These are phyloP conservation scores for Engraulis encrasicolus DNA, from an alignment of 2,113 vertebrate species.

Conservation along the genomic window DNA sequence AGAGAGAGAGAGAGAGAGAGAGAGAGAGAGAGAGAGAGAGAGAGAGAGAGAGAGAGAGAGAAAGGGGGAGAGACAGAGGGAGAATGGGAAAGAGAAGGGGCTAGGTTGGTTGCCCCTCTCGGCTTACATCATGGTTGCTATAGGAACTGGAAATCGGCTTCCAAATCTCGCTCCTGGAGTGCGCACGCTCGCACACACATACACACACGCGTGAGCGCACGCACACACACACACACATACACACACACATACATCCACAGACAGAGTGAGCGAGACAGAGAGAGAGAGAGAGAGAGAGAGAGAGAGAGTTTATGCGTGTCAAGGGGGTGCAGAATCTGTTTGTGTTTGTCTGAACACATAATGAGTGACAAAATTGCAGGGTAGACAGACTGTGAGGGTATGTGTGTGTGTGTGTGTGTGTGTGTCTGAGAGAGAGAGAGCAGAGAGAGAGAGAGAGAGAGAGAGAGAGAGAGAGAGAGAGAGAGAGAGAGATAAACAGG, in stretches of 20 bases:
- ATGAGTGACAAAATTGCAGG: no score
- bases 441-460: background rate
- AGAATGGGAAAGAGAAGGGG: slow-evolving; percentile 34
- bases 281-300: no score
- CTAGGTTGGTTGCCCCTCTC: slow-evolving; percentile 53
- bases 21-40: slow-evolving; percentile 30
- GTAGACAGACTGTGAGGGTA: background rate
- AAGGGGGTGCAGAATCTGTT: background rate
- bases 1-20: background rate
- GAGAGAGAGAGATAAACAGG: background rate
- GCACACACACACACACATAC: slow-evolving; percentile 19
- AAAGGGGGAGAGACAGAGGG: background rate
- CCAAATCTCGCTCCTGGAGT: slow-evolving; percentile 51
- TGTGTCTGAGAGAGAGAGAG: background rate
- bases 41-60: slow-evolving; percentile 40
- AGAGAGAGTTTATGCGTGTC: background rate
- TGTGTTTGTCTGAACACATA: background rate
- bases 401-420: background rate
- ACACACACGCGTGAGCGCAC: slow-evolving; percentile 28
- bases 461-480: background rate
- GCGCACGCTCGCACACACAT: slow-evolving; percentile 40
- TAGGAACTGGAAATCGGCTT: slow-evolving; percentile 59
- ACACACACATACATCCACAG: slow-evolving; percentile 17
- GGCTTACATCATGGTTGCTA: slow-evolving; percentile 62
- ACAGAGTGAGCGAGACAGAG: background rate